A percentile compares a stretch with the other conserved stretches of the same genome.
Evolutionary conservation across 2,888 invertebrate species (phyloP).

Genomic region (Troides oblongomaculatus): DNA sequence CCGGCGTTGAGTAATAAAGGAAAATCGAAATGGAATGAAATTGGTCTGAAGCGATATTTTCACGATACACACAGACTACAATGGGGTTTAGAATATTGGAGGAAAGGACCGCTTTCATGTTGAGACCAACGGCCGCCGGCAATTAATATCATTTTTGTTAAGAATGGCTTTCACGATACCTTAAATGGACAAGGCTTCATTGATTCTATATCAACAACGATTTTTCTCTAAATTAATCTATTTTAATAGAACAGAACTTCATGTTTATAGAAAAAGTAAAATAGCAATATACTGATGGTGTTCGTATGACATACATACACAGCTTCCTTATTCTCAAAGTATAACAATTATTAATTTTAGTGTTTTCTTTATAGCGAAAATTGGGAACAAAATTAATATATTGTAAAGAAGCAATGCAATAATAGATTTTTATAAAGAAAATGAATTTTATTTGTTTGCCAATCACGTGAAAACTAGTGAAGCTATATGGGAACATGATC

Average conservation of each 20-base stretch:
- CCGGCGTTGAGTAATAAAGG: constrained; percentile 79
- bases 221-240: not conserved
- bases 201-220: not conserved
- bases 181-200: constrained; percentile 39
- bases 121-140: constrained; percentile 62
- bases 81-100: constrained; percentile 70
- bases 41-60: constrained; percentile 76
- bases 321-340: too few relatives aligned
- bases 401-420: too few relatives aligned
- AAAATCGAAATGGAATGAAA: constrained; percentile 80
- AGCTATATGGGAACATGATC: too few relatives aligned
- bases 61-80: constrained; percentile 69
- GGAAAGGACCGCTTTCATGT: constrained; percentile 60
- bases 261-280: not conserved
- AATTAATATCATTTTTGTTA: constrained; percentile 74
- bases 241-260: not conserved
- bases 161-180: constrained; percentile 50
- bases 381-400: too few relatives aligned
- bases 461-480: too few relatives aligned
- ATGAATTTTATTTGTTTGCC: too few relatives aligned
- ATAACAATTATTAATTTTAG: too few relatives aligned
- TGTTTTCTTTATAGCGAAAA: too few relatives aligned
- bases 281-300: too few relatives aligned
- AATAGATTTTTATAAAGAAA: too few relatives aligned
- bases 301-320: too few relatives aligned